A percentile compares a stretch with the other conserved stretches of the same genome.
These are phyloP conservation scores for Camptogramma bilineatum DNA, from an alignment of 2,888 invertebrate genomes.

Conservation along the genomic window DNA sequence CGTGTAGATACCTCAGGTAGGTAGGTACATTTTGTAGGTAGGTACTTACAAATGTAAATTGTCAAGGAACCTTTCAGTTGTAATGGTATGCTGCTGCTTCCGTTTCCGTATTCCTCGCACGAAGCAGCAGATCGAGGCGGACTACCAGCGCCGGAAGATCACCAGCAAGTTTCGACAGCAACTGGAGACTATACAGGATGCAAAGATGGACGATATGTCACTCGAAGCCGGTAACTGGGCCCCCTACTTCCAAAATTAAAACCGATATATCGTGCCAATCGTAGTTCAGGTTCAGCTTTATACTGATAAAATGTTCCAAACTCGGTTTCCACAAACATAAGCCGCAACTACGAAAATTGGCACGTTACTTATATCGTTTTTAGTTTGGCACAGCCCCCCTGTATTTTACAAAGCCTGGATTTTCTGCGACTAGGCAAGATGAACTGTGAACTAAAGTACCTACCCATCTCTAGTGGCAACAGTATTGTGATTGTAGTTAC, in stretches of 20 bases:
- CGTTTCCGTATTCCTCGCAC: slow-evolving; percentile 96
- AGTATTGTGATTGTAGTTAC: no score
- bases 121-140: slow-evolving; percentile 97
- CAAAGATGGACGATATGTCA: slow-evolving; percentile 94
- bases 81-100: slow-evolving; percentile 95
- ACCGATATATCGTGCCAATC: no score
- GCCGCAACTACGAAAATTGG: no score
- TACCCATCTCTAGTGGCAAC: no score
- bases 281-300: no score
- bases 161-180: slow-evolving; percentile 93
- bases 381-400: no score
- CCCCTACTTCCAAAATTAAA: not conserved
- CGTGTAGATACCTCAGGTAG: not conserved
- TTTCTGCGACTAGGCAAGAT: no score
- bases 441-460: no score
- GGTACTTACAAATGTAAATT: not conserved
- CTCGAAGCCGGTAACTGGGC: slow-evolving; percentile 87
- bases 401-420: no score
- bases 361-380: no score
- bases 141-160: slow-evolving; percentile 93
- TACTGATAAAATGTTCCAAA: no score
- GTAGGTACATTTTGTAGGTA: not conserved
- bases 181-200: slow-evolving; percentile 92
- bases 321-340: no score
- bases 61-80: slow-evolving; percentile 82